Conservation (phyloP, 92 coral and sea anemone genomes). For the Bergia sp. region DNA sequence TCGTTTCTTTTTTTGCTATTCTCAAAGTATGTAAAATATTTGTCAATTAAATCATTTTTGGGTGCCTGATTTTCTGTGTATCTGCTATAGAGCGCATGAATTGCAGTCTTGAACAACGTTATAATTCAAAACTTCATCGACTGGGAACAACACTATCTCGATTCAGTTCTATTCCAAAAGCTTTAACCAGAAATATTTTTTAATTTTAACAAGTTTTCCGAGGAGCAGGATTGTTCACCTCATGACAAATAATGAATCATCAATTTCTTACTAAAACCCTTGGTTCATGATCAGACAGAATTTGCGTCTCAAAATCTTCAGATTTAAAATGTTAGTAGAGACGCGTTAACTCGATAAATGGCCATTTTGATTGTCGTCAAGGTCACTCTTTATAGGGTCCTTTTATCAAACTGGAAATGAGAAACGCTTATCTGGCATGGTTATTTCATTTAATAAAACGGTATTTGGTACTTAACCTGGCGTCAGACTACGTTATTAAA, state of each 20-base stretch:
- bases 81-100: background rate
- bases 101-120: background rate
- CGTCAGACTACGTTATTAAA: too few species aligned
- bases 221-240: background rate
- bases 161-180: too few species aligned
- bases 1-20: too few species aligned
- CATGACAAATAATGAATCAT: background rate
- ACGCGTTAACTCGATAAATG: background rate
- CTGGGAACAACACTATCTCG: too few species aligned
- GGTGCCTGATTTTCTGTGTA: background rate
- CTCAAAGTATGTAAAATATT: too few species aligned
- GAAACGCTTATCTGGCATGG: background rate
- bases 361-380: background rate
- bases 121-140: too few species aligned
- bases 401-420: too few species aligned
- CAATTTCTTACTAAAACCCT: background rate
- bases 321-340: background rate
- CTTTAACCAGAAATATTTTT: too few species aligned
- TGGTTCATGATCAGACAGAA: background rate
- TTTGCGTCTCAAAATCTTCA: background rate
- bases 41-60: too few species aligned
- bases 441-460: background rate
- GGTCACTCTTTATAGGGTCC: too few species aligned
- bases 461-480: background rate
- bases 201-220: too few species aligned